These are phyloP conservation scores for Cairina moschata DNA, from an alignment of 2,113 vertebrate genomes.

Conservation along the genomic window DNA sequence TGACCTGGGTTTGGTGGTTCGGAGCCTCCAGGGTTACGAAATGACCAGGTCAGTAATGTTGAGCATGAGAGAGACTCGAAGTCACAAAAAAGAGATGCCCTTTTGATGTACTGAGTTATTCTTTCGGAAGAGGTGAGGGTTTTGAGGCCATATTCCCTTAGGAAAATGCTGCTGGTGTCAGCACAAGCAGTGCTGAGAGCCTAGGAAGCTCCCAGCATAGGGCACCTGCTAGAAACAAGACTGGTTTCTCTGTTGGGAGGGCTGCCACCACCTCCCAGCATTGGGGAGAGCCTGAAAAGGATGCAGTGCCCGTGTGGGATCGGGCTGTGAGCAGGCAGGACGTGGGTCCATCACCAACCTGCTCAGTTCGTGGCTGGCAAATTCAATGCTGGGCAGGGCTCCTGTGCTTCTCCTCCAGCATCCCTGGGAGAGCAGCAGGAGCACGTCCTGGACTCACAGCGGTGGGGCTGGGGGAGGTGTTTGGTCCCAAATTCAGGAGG, in stretches of 20 bases:
- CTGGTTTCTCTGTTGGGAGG: not conserved
- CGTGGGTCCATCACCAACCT: not conserved
- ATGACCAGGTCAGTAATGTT: slow-evolving; percentile 8
- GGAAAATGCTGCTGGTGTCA: not conserved
- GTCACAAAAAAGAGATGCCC: not conserved
- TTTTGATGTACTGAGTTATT: not conserved
- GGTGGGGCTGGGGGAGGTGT: accelerated
- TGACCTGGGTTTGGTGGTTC: slow-evolving; percentile 26
- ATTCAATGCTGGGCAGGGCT: not conserved
- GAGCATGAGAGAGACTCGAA: not conserved
- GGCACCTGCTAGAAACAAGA: accelerated
- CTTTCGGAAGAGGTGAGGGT: not conserved
- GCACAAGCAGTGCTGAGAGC: not conserved
- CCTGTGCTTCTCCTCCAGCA: not conserved
- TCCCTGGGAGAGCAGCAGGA: not conserved
- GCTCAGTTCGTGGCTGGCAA: not conserved
- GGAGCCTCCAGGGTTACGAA: slow-evolving; percentile 53
- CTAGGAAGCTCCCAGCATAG: not conserved
- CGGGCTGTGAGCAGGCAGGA: not conserved
- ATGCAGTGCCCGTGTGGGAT: accelerated
- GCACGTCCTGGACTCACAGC: not conserved
- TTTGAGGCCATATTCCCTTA: not conserved
- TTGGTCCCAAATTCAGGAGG: not conserved
- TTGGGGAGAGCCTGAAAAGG: not conserved
- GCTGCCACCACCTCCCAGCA: not conserved